Evolutionary conservation across 2,888 invertebrate species (phyloP).

Genomic region (Podabrus alpinus): DNA sequence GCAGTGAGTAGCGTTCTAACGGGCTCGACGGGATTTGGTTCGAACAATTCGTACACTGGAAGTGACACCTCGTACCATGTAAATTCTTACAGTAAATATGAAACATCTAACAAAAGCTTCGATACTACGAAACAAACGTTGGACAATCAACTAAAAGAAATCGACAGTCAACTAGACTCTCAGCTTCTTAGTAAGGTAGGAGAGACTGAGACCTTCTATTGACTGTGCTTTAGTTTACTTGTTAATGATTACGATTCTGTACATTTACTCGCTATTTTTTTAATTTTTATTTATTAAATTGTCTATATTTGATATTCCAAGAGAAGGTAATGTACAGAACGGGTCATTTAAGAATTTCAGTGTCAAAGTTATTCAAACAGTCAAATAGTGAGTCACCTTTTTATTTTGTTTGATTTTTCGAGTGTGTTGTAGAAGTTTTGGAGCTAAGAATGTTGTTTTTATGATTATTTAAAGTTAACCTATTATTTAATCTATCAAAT

Average conservation of each 20-base stretch:
- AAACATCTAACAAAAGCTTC: conserved; percentile 63
- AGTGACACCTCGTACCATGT: conserved; percentile 60
- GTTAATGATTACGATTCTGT: conserved; percentile 27
- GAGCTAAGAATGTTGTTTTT: conserved; percentile 28
- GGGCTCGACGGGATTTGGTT: conserved; percentile 62
- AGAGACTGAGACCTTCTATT: conserved; percentile 56
- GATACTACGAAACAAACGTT: conserved; percentile 76
- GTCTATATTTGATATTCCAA: background rate
- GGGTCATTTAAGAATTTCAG: conserved; percentile 37
- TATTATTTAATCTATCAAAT: background rate
- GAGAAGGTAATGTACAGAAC: conserved; percentile 36
- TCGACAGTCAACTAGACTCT: conserved; percentile 76
- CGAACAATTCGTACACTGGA: conserved; percentile 62
- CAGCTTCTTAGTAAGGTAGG: conserved; percentile 68
- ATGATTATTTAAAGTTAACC: conserved; percentile 10
- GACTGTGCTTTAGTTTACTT: conserved; percentile 41
- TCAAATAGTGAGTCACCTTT: conserved; percentile 48
- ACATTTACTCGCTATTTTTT: conserved; percentile 22
- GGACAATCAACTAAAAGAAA: conserved; percentile 80
- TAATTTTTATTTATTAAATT: conserved; percentile 5
- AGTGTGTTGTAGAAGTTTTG: conserved; percentile 30
- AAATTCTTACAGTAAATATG: conserved; percentile 56
- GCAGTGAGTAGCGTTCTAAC: conserved; percentile 63
- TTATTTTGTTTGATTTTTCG: conserved; percentile 31
- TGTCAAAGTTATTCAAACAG: conserved; percentile 34